Conservation (phyloP, 2,888 invertebrate species). For the Agriopis leucophaearia region DNA sequence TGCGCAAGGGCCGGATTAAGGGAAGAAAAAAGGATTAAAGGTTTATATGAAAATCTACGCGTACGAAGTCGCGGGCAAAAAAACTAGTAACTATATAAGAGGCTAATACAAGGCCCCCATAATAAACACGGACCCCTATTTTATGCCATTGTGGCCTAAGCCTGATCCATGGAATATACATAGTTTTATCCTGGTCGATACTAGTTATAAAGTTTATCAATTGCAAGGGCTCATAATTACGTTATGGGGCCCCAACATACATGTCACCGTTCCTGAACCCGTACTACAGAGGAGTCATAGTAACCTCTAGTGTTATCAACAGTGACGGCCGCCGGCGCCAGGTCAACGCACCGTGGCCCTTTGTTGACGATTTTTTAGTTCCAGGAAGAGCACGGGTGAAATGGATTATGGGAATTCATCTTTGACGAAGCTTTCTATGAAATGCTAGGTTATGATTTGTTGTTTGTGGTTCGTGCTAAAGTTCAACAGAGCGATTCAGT, state of each 20-base stretch:
- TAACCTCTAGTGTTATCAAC: constrained; percentile 65
- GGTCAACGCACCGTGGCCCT: constrained; percentile 69
- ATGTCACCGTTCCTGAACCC: constrained; percentile 12
- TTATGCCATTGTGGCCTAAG: no score
- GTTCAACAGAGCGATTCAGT: neutral
- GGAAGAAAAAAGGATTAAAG: no score
- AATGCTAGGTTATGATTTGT: constrained; percentile 10
- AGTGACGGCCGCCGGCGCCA: constrained; percentile 61
- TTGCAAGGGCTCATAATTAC: neutral
- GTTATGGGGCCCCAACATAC: neutral
- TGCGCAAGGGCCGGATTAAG: no score
- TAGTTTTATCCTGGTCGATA: neutral
- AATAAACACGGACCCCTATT: no score
- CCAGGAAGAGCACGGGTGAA: constrained; percentile 24
- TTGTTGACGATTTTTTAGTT: constrained; percentile 39
- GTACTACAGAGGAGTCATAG: constrained; percentile 27
- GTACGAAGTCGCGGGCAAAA: no score
- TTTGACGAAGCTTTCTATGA: constrained; percentile 20
- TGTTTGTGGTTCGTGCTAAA: neutral
- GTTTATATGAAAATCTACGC: no score
- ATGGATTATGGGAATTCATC: constrained; percentile 25
- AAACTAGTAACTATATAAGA: no score
- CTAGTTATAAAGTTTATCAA: neutral
- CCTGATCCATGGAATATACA: no score
- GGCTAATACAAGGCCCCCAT: no score